Evolutionary conservation across 2,113 vertebrate genomes (phyloP).

Genomic region (Emydura subglobosa): DNA sequence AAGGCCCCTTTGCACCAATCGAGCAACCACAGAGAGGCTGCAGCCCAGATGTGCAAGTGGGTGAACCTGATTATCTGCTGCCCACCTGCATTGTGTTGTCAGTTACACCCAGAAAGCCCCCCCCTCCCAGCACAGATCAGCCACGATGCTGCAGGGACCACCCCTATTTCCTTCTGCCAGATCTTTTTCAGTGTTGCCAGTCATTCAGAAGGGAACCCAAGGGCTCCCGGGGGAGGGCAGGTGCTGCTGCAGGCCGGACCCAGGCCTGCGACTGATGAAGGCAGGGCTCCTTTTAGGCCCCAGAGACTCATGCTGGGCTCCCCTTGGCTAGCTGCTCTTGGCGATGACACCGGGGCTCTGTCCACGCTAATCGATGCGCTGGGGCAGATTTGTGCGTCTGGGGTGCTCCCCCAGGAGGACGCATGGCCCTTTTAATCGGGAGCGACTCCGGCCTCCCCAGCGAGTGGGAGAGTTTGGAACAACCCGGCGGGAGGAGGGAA

Average conservation of each 20-base stretch:
- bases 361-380: neutral
- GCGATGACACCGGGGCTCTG: neutral
- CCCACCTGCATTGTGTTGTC: neutral
- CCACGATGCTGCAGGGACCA: too few species aligned
- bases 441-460: neutral
- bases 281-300: neutral
- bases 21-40: neutral
- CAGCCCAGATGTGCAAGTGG: neutral
- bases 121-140: neutral
- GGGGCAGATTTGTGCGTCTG: neutral
- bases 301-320: neutral
- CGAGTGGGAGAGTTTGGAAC: neutral
- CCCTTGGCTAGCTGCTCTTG: neutral
- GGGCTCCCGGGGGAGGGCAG: neutral
- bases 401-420: neutral
- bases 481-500: neutral
- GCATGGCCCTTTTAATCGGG: neutral
- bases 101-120: neutral
- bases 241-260: neutral
- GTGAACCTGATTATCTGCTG: neutral
- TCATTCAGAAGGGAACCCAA: neutral
- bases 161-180: too few species aligned
- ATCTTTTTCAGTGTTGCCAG: neutral
- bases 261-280: too few species aligned
- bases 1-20: too few species aligned